phyloP scores from a whole-genome alignment of 1,140 invertebrate species.

The Sesamia nonagrioides region DNA sequence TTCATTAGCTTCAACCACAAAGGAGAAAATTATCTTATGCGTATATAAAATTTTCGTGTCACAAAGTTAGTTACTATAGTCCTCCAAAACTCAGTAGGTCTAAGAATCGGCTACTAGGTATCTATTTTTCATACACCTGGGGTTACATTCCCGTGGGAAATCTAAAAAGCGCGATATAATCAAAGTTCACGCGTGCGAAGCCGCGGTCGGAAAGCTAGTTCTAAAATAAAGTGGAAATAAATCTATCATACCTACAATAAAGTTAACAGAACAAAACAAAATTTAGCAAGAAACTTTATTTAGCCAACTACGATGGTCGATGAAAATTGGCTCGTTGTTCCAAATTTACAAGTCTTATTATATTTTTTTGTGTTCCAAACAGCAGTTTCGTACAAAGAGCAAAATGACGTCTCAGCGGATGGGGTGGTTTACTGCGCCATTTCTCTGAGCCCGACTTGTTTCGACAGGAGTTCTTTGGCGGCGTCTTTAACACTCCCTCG shows the following conservation, averaged over 20 bases:
- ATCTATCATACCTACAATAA: not conserved
- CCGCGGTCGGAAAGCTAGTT: not conserved
- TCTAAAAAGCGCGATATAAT: no score
- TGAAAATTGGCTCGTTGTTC: conserved; percentile 44
- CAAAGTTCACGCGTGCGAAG: no score
- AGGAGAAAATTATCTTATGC: no score
- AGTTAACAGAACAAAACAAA: conserved; percentile 3
- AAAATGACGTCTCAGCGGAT: conserved; percentile 81
- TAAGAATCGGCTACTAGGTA: no score
- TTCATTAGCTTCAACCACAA: no score
- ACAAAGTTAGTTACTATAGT: no score
- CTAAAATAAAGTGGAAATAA: not conserved
- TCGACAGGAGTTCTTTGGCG: conserved; percentile 83
- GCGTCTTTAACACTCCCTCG: conserved; percentile 85
- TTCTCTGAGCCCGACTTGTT: conserved; percentile 82
- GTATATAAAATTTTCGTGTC: no score
- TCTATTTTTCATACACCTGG: no score
- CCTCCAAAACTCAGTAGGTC: no score
- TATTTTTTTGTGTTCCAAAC: conserved; percentile 67
- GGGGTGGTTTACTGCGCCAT: conserved; percentile 81
- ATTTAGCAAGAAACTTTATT: conserved; percentile 24
- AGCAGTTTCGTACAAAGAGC: conserved; percentile 67
- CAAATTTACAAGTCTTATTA: conserved; percentile 66
- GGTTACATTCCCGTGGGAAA: no score
- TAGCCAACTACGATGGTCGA: conserved; percentile 21